Percentiles rank a stretch among this genome's conserved stretches.
These are phyloP conservation scores for Rhodophaea formosa DNA, from an alignment of 2,888 invertebrate species.

Conservation along the genomic window DNA sequence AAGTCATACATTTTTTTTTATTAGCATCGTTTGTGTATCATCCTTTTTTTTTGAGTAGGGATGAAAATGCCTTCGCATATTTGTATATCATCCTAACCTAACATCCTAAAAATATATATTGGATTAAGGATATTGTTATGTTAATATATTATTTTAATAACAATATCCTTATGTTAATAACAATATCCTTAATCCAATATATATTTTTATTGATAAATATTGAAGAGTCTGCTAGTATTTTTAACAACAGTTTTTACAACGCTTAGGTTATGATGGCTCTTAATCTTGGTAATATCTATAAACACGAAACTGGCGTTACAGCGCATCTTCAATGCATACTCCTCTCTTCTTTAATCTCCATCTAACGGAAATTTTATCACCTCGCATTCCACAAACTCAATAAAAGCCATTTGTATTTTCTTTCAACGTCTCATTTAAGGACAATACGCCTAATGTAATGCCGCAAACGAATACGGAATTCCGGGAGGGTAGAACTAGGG, in stretches of 20 bases:
- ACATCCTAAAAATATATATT: too few relatives aligned
- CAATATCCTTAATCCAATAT: not conserved
- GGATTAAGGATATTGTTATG: too few relatives aligned
- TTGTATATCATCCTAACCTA: too few relatives aligned
- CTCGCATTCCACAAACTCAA: constrained; percentile 53
- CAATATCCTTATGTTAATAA: too few relatives aligned
- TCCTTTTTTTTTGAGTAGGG: too few relatives aligned
- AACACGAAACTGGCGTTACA: not conserved
- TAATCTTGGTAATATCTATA: not conserved
- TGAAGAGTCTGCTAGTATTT: not conserved
- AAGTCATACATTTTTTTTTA: too few relatives aligned
- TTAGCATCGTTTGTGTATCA: too few relatives aligned
- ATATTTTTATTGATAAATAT: not conserved
- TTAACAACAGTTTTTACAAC: not conserved
- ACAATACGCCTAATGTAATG: constrained; percentile 73
- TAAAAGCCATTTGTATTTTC: constrained; percentile 58
- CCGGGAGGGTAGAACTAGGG: constrained; percentile 58
- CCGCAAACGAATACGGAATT: constrained; percentile 73
- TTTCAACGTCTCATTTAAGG: constrained; percentile 62
- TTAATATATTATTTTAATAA: too few relatives aligned
- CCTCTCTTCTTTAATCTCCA: not conserved
- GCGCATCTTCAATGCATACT: not conserved
- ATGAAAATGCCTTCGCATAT: too few relatives aligned
- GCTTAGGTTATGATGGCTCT: not conserved
- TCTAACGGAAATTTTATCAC: constrained; percentile 37